Conservation (phyloP, 2,888 invertebrate species). For the Hirtodrosophila confusa region DNA sequence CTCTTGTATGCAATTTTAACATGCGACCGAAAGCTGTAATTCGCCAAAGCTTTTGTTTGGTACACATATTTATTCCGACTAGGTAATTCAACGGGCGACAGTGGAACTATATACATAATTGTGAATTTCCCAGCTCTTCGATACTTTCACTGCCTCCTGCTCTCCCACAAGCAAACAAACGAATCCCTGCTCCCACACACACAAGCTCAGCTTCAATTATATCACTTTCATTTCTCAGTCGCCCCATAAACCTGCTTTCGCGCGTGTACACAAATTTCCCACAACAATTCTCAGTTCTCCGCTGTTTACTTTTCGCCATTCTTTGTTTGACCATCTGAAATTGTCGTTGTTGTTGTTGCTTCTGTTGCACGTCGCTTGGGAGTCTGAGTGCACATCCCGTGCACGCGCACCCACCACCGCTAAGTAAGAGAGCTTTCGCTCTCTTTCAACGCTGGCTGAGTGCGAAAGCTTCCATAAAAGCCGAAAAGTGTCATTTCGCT, state of each 20-base stretch:
- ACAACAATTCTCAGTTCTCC: slow-evolving; percentile 2
- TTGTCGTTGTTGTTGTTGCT: slow-evolving; percentile 29
- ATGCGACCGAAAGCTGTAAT: slow-evolving; percentile 35
- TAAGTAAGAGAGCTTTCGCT: background rate
- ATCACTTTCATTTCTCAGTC: slow-evolving; percentile 59
- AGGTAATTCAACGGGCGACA: background rate
- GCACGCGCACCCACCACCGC: slow-evolving; percentile 34
- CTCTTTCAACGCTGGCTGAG: background rate
- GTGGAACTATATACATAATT: slow-evolving; percentile 8
- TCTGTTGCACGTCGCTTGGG: slow-evolving; percentile 38
- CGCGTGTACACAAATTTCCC: slow-evolving; percentile 39
- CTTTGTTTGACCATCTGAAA: slow-evolving; percentile 33
- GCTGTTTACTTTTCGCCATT: slow-evolving; percentile 31
- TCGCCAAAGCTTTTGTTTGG: slow-evolving; percentile 34
- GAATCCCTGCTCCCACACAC: slow-evolving; percentile 19
- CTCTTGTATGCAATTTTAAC: slow-evolving; percentile 46
- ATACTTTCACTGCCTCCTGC: slow-evolving; percentile 28
- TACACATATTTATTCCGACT: slow-evolving; percentile 30
- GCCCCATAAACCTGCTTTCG: slow-evolving; percentile 69
- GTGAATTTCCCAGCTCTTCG: slow-evolving; percentile 9
- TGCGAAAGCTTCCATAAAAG: slow-evolving; percentile 12
- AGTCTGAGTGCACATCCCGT: slow-evolving; percentile 28
- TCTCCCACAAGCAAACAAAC: background rate
- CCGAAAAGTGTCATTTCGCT: slow-evolving; percentile 39
- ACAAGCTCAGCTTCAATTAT: slow-evolving; percentile 39